phyloP scores from a whole-genome alignment of 2,113 vertebrate species.

The Sander vitreus region DNA sequence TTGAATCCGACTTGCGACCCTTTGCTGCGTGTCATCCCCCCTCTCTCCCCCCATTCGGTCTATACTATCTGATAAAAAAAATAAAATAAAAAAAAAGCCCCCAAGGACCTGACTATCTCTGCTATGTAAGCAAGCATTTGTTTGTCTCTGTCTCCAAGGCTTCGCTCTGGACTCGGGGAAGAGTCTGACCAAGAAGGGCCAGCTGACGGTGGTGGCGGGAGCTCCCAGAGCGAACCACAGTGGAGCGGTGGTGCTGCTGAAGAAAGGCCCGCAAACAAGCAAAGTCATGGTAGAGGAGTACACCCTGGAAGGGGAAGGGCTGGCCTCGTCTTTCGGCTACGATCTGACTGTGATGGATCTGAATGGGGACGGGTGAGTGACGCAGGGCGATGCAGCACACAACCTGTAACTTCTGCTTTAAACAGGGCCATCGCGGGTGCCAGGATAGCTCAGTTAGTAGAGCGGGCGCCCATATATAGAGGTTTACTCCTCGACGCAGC shows the following conservation, averaged over 20 bases:
- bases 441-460: too few species aligned
- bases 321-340: slow-evolving; percentile 98
- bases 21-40: too few species aligned
- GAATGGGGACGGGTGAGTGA: slow-evolving; percentile 90
- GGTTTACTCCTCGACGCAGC: too few species aligned
- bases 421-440: background rate
- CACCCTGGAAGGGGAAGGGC: slow-evolving; percentile 91
- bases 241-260: slow-evolving; percentile 92
- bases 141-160: slow-evolving; percentile 79
- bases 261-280: slow-evolving; percentile 66
- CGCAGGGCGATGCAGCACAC: background rate
- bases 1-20: too few species aligned
- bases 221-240: slow-evolving; percentile 95
- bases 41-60: too few species aligned
- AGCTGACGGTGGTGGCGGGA: slow-evolving; percentile 95
- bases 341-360: slow-evolving; percentile 95
- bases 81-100: too few species aligned
- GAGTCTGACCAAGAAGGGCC: slow-evolving; percentile 85
- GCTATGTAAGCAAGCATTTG: background rate
- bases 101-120: background rate
- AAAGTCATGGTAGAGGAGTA: slow-evolving; percentile 82
- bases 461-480: too few species aligned
- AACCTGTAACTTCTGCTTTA: background rate
- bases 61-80: too few species aligned
- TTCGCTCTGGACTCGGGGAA: slow-evolving; percentile 95